Percentiles rank a stretch among this genome's conserved stretches.
phyloP scores from a whole-genome alignment of 2,113 vertebrate genomes.

The Burhinus oedicnemus region DNA sequence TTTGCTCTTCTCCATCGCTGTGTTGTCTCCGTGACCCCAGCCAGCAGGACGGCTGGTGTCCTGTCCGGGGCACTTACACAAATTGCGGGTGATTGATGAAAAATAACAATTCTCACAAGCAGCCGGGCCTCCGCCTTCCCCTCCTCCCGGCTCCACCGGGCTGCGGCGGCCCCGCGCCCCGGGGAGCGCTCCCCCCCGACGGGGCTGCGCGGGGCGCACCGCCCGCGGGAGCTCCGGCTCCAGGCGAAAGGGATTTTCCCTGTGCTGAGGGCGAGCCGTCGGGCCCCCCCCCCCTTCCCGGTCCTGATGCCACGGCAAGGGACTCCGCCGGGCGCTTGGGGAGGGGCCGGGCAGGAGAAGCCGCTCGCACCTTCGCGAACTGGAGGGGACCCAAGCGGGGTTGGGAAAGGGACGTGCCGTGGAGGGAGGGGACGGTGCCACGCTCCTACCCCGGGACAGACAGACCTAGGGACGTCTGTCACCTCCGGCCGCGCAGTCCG shows the following conservation, averaged over 20 bases:
- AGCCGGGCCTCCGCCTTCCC: conserved; percentile 57
- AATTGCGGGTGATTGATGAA: conserved; percentile 85
- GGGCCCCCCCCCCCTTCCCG: background rate
- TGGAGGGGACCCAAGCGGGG: too few relatives aligned
- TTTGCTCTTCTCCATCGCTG: conserved; percentile 76
- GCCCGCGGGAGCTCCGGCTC: background rate
- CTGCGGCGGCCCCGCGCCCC: conserved; percentile 1
- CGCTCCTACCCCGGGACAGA: background rate
- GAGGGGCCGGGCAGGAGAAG: background rate
- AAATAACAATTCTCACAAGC: conserved; percentile 82
- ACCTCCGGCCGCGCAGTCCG: too few relatives aligned
- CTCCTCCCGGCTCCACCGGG: conserved; percentile 53
- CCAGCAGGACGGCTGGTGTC: conserved; percentile 78
- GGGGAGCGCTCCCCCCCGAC: background rate
- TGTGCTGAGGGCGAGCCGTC: background rate
- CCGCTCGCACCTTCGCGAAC: background rate
- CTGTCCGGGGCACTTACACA: conserved; percentile 83
- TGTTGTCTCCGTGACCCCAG: conserved; percentile 81
- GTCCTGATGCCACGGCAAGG: background rate
- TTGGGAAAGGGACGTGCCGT: background rate
- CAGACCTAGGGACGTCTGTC: background rate
- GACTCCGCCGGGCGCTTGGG: background rate
- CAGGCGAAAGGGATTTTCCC: background rate
- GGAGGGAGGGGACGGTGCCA: background rate
- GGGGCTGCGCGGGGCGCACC: background rate